Percentiles rank a stretch among this genome's conserved stretches.
Conservation (phyloP, 2,113 vertebrate genomes). For the Scopus umbretta region DNA sequence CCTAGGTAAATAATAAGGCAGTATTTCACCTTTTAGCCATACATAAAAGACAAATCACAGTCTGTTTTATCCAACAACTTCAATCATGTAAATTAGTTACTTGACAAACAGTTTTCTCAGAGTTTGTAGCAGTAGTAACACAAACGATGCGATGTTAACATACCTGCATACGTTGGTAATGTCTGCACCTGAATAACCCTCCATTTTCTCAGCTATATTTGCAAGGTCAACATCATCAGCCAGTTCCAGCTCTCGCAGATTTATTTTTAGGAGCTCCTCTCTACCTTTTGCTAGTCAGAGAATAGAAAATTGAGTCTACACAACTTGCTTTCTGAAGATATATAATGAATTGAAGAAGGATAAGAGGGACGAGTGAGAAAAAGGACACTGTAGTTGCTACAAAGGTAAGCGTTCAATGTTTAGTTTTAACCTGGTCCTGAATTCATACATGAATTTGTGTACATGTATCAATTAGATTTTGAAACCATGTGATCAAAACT, state of each 20-base stretch:
- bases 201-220: conserved; percentile 92
- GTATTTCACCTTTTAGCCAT: not conserved
- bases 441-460: not conserved
- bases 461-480: not conserved
- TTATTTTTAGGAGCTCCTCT: conserved; percentile 91
- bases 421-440: not conserved
- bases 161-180: conserved; percentile 99
- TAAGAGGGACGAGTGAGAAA: not conserved
- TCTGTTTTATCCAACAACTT: not conserved
- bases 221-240: conserved; percentile 89
- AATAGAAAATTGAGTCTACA: not conserved
- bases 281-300: conserved; percentile 83
- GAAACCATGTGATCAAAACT: not conserved
- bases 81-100: not conserved
- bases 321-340: not conserved
- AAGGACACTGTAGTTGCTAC: not conserved
- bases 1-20: not conserved
- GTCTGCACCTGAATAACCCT: conserved; percentile 97
- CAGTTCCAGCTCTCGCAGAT: conserved; percentile 91
- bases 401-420: not conserved
- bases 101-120: not conserved
- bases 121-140: not conserved
- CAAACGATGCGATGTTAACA: not conserved
- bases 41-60: not conserved
- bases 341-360: not conserved